These are phyloP conservation scores for Morus bassanus DNA, from an alignment of 2,797 vertebrate species.

Conservation along the genomic window DNA sequence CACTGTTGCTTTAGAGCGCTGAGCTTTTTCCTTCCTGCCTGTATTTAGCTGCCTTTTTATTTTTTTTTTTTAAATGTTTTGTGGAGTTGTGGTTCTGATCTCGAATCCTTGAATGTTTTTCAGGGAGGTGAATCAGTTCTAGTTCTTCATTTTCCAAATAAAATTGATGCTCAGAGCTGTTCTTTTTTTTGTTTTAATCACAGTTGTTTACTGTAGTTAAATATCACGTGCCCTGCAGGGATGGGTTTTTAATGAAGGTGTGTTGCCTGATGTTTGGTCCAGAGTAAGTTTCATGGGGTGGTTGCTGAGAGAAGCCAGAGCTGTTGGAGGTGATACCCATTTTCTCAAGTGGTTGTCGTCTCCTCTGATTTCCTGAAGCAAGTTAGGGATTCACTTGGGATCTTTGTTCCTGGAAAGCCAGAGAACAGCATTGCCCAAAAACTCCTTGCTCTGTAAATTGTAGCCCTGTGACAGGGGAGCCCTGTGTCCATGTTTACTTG, in stretches of 20 bases:
- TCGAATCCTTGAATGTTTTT: not conserved
- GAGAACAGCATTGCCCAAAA: not conserved
- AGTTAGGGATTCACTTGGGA: not conserved
- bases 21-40: conserved; percentile 63
- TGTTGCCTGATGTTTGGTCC: not conserved
- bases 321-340: not conserved
- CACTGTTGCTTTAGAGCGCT: not conserved
- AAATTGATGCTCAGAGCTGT: not conserved
- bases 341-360: not conserved
- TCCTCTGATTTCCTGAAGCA: not conserved
- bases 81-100: not conserved
- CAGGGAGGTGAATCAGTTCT: not conserved
- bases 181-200: not conserved
- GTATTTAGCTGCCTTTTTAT: not conserved
- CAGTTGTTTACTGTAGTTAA: not conserved
- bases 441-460: not conserved
- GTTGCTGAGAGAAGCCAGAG: not conserved
- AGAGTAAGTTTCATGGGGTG: not conserved
- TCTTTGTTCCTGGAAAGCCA: not conserved
- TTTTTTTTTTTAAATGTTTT: not conserved
- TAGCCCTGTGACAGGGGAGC: not conserved
- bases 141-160: not conserved
- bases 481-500: not conserved
- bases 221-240: not conserved
- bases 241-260: not conserved